Evolutionary conservation across 2,888 invertebrate species (phyloP), one percentile per base, ranked within the genome.

Genomic region (Sesia bembeciformis): DNA sequence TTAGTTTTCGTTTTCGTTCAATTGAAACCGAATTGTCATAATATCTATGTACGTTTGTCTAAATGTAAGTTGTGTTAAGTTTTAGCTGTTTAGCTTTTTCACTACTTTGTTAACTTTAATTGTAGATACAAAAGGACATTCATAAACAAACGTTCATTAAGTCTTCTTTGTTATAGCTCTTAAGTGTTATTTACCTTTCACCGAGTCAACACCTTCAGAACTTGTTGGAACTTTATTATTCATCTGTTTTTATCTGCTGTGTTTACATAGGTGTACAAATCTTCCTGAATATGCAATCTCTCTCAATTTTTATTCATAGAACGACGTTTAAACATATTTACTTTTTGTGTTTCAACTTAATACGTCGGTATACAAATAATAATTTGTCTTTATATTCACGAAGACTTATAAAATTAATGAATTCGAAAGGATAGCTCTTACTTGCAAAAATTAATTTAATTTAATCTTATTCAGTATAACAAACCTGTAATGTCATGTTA

Each of bases 111-210:
- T 6, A 42, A 42, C 5, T 7, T 6, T 5, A 5, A 42, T 42
- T 42, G 5, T 42, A 42, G 7, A 5, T 7, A 6, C 50, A 3
- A 5, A 8, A 38, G 49, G 38, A 39, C 8, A 53, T 49, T n/a
- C 42, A 46, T 38, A 53, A 49, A 40, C 73, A 74, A 70, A 67
- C 68, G 73, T 77, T 85, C 84, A 80, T 85, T 84, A 84, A 73
- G 73, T 64, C 65, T 71, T 76, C 69, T 81, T 84, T 85, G 81
- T 84, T 77, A 70, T 68, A 64, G 72, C 66, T 72, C 65, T 40
- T 70, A 58, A 61, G 67, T 71, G 68, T 67, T 84, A 70, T 83
- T 83, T 82, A 76, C 74, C 71, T 78, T 76, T 72, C 23, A 74
- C 74, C 64, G 67, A 61, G 64, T 62, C 61, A 56, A 68, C 69